Percentiles rank a stretch among this genome's conserved stretches.
phyloP scores from a whole-genome alignment of 2,888 invertebrate species.

The Rhopalosiphum nymphaeae region DNA sequence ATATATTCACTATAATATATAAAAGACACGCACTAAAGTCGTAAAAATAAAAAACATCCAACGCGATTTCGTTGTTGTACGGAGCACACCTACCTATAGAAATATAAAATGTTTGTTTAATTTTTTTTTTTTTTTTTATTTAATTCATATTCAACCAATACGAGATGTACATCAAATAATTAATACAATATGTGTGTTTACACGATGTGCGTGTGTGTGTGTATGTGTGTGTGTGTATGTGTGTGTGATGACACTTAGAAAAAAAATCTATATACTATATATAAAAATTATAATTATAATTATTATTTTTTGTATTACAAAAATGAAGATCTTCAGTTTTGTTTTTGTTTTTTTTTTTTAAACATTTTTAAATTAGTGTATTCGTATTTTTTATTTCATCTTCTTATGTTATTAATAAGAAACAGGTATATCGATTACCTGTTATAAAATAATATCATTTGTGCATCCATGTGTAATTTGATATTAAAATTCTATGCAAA shows the following conservation, averaged over 20 bases:
- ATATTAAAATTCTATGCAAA: not conserved
- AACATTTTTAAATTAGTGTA: not conserved
- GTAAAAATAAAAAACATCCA: constrained; percentile 4
- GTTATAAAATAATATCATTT: not conserved
- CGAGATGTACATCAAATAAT: not conserved
- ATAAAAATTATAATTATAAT: no score
- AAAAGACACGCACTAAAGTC: not conserved
- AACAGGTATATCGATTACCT: constrained; percentile 11
- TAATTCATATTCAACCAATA: not conserved
- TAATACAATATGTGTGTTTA: not conserved
- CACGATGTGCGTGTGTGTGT: not conserved
- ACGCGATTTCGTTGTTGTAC: not conserved
- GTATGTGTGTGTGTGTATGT: not conserved
- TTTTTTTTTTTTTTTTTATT: not conserved
- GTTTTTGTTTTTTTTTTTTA: not conserved
- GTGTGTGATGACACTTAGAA: not conserved
- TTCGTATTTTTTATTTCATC: not conserved
- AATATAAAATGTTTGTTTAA: not conserved
- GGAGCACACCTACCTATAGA: not conserved
- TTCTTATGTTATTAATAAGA: not conserved
- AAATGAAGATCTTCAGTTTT: not conserved
- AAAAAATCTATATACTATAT: not conserved
- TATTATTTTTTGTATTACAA: no score
- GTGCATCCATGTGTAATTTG: not conserved
- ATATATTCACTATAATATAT: not conserved